Percentiles rank a stretch among this genome's conserved stretches.
phyloP scores from a whole-genome alignment of 2,888 invertebrate genomes.

The Tenodera sinensis region DNA sequence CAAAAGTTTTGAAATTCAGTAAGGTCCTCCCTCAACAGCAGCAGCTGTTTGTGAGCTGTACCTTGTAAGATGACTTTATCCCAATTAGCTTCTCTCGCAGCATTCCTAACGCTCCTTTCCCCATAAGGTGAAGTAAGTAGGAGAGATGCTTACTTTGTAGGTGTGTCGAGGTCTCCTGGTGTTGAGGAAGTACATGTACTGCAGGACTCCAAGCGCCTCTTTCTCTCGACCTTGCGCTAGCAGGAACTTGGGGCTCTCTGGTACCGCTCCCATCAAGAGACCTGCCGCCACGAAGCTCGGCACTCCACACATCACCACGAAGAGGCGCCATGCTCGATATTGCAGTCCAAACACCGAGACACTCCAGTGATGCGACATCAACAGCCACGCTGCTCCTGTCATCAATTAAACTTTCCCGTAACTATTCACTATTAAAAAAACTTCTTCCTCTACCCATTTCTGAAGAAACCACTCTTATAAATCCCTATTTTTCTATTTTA shows the following conservation, averaged over 20 bases:
- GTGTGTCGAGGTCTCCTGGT: constrained; percentile 11
- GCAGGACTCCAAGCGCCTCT: constrained; percentile 38
- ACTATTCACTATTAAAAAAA: too few relatives aligned
- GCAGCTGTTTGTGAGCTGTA: too few relatives aligned
- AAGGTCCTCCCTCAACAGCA: too few relatives aligned
- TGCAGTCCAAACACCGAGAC: constrained; percentile 27
- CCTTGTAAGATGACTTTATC: too few relatives aligned
- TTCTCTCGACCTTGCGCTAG: constrained; percentile 39
- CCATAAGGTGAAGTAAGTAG: too few relatives aligned
- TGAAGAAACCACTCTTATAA: too few relatives aligned
- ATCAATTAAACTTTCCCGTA: neutral
- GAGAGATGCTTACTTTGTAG: constrained; percentile 20
- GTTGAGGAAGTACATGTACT: constrained; percentile 37
- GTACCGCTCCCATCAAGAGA: constrained; percentile 37
- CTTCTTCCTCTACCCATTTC: too few relatives aligned
- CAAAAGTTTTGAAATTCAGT: too few relatives aligned
- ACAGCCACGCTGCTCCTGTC: constrained; percentile 40
- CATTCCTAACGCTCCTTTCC: too few relatives aligned
- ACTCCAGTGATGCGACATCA: constrained; percentile 41
- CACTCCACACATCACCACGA: constrained; percentile 41
- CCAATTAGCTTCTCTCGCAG: too few relatives aligned
- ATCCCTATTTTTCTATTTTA: too few relatives aligned
- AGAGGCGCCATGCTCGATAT: constrained; percentile 43
- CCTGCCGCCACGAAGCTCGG: constrained; percentile 41
- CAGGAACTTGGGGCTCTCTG: constrained; percentile 44